Evolutionary conservation across 2,113 vertebrate genomes (phyloP).

Genomic region (Tylochromis polylepis): DNA sequence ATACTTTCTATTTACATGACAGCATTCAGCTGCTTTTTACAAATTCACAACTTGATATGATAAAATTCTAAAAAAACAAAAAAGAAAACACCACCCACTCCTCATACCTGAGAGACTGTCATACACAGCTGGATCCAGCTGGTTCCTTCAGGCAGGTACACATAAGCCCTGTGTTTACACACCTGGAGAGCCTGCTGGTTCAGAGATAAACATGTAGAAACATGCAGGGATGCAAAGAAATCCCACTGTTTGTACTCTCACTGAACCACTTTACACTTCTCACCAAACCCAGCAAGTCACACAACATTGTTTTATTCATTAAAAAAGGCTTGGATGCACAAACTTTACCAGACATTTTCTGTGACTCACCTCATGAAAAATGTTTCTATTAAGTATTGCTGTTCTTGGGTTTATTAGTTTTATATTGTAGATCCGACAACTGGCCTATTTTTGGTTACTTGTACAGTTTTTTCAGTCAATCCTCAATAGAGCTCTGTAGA

Average conservation of each 20-base stretch:
- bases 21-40: not conserved
- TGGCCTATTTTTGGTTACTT: not conserved
- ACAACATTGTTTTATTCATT: not conserved
- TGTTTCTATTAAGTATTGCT: not conserved
- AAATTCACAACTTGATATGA: not conserved
- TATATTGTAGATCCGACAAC: not conserved
- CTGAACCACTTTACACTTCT: not conserved
- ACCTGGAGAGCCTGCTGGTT: constrained; percentile 32
- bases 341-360: not conserved
- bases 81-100: not conserved
- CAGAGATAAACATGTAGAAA: constrained; percentile 23
- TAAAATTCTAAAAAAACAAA: not conserved
- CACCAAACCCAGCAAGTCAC: not conserved
- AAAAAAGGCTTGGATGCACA: not conserved
- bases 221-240: not conserved
- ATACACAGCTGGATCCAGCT: not conserved
- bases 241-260: not conserved
- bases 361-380: not conserved
- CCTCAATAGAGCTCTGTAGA: no score
- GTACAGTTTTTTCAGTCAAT: no score
- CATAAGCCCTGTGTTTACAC: constrained; percentile 17
- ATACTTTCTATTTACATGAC: not conserved
- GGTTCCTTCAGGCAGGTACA: constrained; percentile 19
- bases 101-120: not conserved
- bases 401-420: not conserved